Evolutionary conservation across 2,113 vertebrate species (phyloP).

Genomic region (Eleginops maclovinus): DNA sequence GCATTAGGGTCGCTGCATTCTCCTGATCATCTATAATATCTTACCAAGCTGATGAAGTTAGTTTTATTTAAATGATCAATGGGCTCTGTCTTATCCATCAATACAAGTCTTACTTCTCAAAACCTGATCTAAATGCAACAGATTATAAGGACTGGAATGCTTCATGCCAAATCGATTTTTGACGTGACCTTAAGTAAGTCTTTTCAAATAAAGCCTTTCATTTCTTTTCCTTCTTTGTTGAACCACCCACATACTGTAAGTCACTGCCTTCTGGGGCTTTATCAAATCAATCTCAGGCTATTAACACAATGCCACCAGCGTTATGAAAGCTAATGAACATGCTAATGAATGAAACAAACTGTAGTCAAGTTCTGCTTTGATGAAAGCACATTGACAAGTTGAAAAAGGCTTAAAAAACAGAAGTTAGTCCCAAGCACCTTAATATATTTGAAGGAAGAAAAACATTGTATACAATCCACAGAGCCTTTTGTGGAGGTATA

Average conservation of each 20-base stretch:
- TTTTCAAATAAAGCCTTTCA: not conserved
- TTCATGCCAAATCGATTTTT: conserved; percentile 1
- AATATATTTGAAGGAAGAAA: conserved; percentile 1
- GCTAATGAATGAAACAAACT: conserved; percentile 33
- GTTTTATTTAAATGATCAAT: not conserved
- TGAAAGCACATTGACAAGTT: conserved; percentile 12
- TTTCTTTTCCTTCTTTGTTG: not conserved
- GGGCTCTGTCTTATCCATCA: not conserved
- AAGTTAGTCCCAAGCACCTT: not conserved
- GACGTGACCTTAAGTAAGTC: not conserved
- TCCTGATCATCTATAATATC: not conserved
- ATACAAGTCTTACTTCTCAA: too few relatives aligned
- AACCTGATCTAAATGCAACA: not conserved
- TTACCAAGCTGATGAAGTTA: not conserved
- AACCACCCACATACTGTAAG: conserved; percentile 8
- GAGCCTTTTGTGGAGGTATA: not conserved
- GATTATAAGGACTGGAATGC: conserved; percentile 6
- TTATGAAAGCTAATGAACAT: conserved; percentile 17
- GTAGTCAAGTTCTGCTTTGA: conserved; percentile 17
- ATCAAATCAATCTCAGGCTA: conserved; percentile 19
- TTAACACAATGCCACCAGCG: conserved; percentile 27
- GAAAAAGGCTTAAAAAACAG: conserved; percentile 8
- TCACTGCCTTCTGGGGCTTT: not conserved
- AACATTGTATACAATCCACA: not conserved
- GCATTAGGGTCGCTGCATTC: not conserved